Conservation (phyloP, 2,113 vertebrate genomes). For the Petromus typicus region DNA sequence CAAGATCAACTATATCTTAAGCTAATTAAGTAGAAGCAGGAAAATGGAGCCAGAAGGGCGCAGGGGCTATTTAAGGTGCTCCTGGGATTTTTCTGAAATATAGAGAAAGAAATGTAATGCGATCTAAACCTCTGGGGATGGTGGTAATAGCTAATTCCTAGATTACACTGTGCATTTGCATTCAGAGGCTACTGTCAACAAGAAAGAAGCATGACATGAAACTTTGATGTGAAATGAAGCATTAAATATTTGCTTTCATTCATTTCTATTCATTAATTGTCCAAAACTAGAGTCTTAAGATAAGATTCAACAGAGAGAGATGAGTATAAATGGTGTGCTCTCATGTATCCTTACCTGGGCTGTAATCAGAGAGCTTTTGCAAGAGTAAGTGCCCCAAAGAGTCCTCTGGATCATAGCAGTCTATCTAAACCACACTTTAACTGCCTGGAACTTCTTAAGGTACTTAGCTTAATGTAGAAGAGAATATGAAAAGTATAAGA, state of each 20-base stretch:
- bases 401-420: not conserved
- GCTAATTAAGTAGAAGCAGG: slow-evolving; percentile 54
- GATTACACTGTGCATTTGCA: slow-evolving; percentile 15
- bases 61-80: not conserved
- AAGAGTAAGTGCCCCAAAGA: not conserved
- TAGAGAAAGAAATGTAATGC: slow-evolving; percentile 9
- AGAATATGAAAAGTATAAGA: not conserved
- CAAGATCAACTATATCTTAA: slow-evolving; percentile 45
- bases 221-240: slow-evolving; percentile 26
- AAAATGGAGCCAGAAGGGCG: slow-evolving; percentile 43
- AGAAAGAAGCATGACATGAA: not conserved
- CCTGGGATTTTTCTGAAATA: slow-evolving; percentile 45
- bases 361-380: not conserved
- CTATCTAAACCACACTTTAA: not conserved
- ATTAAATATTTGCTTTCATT: slow-evolving; percentile 27
- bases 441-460: not conserved
- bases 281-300: not conserved
- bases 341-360: not conserved
- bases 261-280: not conserved
- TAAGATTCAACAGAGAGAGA: slow-evolving; percentile 5
- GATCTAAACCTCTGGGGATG: not conserved
- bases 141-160: slow-evolving; percentile 53
- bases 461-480: not conserved
- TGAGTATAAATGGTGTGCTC: not conserved
- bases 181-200: slow-evolving; percentile 44